Base-by-base conservation (phyloP, 2,797 vertebrate species). In the Pseudochirops corinnae region DNA sequence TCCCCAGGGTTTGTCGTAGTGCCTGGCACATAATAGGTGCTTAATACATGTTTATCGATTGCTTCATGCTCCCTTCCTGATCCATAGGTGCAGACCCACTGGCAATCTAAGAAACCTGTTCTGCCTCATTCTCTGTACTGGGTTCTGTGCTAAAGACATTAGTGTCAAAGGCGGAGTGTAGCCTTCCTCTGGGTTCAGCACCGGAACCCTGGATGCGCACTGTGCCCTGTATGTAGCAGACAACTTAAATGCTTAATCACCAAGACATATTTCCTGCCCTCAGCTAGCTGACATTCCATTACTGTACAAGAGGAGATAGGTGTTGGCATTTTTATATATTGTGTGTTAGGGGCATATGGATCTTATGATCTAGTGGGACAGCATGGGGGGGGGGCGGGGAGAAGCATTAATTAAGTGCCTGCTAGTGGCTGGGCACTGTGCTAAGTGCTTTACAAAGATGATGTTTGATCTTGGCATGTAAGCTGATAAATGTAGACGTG, bases 121-220 rank as follows among this genome's bases (percentile, higher is more conserved):
- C 1, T 16, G 33, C 5, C 0, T 18, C 14, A 16, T 14, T 33
- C 14, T 0, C 33, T 18, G 14, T n/a, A 4, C 62, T 18, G 5
- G 33, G 33, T n/a, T 62, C 60, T 39, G 62, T n/a, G 62, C 62
- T 21, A 60, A 60, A 9, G 6, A 57, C 7, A 5, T 57, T 6
- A 12, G 60, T 31, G 31, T 31, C 10, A 2, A 10, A 12, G 58
- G 29, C 58, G 33, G 58, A 60, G 11, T 11, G 29, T 10, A 2
- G 11, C 29, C 58, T 60, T 12, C 0, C 29, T 60, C 29, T 11
- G 2, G 6, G 58, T 29, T 10, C 58, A 31, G 58, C 28, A 11
- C 53, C 53, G 0, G 11, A 55, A 12, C 2, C 60, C 29, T 57
- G 10, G 10, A 55, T 55, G 53, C 3, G 12, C 31, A 0, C 29